Conservation (phyloP, 2,797 vertebrate species). For the Tokudaia tokunoshimensis region DNA sequence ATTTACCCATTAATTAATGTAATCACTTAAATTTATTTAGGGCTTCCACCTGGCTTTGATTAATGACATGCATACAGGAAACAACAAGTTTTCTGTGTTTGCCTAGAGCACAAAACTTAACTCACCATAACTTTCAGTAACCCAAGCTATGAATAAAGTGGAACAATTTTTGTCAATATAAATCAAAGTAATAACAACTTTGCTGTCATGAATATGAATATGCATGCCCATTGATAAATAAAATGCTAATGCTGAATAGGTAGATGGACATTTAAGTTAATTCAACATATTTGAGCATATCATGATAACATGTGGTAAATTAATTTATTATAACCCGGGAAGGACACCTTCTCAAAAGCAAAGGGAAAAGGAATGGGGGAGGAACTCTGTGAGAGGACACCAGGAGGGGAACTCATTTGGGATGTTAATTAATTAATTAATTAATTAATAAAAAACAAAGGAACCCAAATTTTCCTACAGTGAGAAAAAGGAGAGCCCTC, state of each 20-base stretch:
- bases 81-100: neutral
- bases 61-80: constrained; percentile 41
- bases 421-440: neutral
- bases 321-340: neutral
- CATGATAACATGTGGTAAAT: neutral
- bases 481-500: neutral
- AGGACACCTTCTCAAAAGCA: neutral
- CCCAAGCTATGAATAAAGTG: neutral
- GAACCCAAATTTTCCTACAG: neutral
- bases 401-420: neutral
- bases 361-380: neutral
- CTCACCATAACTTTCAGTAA: neutral
- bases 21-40: constrained; percentile 50
- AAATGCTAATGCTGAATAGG: neutral
- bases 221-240: neutral
- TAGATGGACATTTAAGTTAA: neutral
- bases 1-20: neutral
- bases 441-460: neutral
- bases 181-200: constrained; percentile 48
- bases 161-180: neutral
- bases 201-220: neutral
- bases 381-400: neutral
- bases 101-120: neutral
- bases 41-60: neutral
- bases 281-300: neutral